Conservation (phyloP, 2,888 invertebrate species). For the Stegophylla sp. region DNA sequence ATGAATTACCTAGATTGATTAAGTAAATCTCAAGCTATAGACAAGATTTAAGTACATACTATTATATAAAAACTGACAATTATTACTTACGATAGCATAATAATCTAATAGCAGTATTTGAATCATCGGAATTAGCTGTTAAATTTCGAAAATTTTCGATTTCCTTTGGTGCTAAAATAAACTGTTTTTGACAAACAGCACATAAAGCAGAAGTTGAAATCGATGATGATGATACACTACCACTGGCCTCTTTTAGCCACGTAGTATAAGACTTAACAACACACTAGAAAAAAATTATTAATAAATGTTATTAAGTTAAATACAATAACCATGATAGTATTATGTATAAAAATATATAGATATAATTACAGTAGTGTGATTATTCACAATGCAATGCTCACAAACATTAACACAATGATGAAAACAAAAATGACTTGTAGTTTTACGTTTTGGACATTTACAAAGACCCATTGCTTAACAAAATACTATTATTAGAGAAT, state of each 20-base stretch:
- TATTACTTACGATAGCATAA: slow-evolving; percentile 47
- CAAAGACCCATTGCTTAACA: slow-evolving; percentile 88
- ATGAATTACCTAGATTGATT: no score
- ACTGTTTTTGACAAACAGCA: slow-evolving; percentile 48
- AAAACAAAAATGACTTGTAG: slow-evolving; percentile 98
- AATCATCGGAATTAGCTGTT: background rate
- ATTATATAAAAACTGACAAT: no score
- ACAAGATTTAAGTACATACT: no score
- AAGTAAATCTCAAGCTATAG: no score
- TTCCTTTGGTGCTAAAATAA: slow-evolving; percentile 10
- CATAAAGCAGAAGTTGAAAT: slow-evolving; percentile 22
- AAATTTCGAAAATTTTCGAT: background rate
- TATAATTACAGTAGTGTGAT: slow-evolving; percentile 85
- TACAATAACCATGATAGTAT: background rate
- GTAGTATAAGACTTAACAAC: slow-evolving; percentile 35
- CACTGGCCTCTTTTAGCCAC: slow-evolving; percentile 40
- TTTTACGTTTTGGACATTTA: slow-evolving; percentile 95
- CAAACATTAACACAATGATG: slow-evolving; percentile 99
- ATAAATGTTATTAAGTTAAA: background rate
- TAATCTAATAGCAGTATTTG: slow-evolving; percentile 14
- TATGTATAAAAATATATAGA: background rate
- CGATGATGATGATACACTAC: background rate
- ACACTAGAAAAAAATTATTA: slow-evolving; percentile 6
- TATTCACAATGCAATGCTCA: slow-evolving; percentile 96
- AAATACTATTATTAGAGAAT: background rate